phyloP scores from a whole-genome alignment of 2,888 invertebrate genomes.

The Kuschelorhynchus macadamiae region DNA sequence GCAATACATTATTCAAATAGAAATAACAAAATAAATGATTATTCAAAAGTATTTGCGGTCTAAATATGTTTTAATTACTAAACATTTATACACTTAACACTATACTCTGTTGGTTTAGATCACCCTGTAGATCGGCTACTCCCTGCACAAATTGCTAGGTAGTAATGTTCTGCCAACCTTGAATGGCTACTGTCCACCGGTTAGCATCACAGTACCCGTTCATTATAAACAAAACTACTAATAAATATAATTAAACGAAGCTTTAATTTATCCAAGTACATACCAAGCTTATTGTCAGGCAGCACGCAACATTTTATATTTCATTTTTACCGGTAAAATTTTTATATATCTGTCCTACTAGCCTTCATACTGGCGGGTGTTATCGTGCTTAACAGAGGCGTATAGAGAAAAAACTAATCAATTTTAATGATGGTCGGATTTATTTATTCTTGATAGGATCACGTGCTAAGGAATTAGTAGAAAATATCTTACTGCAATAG shows the following conservation, averaged over 20 bases:
- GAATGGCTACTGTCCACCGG: slow-evolving; percentile 45
- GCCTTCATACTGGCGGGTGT: slow-evolving; percentile 22
- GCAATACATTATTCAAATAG: too few relatives aligned
- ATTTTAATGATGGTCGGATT: too few relatives aligned
- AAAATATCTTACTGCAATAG: too few relatives aligned
- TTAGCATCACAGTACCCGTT: slow-evolving; percentile 36
- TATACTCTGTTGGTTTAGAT: too few relatives aligned
- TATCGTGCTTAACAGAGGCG: too few relatives aligned
- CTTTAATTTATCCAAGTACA: slow-evolving; percentile 49
- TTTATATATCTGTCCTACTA: slow-evolving; percentile 31
- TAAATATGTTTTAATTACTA: too few relatives aligned
- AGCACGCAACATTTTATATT: slow-evolving; percentile 41
- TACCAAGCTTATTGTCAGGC: slow-evolving; percentile 39
- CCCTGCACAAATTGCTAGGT: slow-evolving; percentile 32
- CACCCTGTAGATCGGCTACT: slow-evolving; percentile 24
- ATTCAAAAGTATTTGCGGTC: too few relatives aligned
- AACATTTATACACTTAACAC: too few relatives aligned
- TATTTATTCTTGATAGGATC: too few relatives aligned
- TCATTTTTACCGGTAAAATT: slow-evolving; percentile 19
- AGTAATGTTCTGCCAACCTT: slow-evolving; percentile 45
- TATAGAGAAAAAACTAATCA: too few relatives aligned
- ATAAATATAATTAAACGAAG: slow-evolving; percentile 51
- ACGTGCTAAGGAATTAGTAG: too few relatives aligned
- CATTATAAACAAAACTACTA: slow-evolving; percentile 52
- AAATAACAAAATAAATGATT: too few relatives aligned